A percentile compares a stretch with the other conserved stretches of the same genome.
phyloP scores from a whole-genome alignment of 2,888 invertebrate species.

The Megamerina dolium region DNA sequence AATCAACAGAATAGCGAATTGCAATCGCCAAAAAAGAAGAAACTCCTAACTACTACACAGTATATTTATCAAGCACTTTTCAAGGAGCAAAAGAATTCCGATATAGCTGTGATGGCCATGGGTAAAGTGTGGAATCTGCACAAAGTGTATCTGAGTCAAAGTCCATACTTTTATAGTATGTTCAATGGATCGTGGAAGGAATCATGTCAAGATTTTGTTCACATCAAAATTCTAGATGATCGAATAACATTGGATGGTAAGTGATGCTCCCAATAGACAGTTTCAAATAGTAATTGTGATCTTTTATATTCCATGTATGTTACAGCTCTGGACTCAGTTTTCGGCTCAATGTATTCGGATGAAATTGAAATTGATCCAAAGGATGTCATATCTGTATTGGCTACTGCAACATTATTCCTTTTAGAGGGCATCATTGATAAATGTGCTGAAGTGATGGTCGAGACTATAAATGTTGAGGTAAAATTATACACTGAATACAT shows the following conservation, averaged over 20 bases:
- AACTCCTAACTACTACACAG: slow-evolving; percentile 64
- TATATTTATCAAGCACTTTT: slow-evolving; percentile 74
- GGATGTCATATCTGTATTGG: slow-evolving; percentile 61
- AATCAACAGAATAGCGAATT: slow-evolving; percentile 51
- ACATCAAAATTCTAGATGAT: slow-evolving; percentile 65
- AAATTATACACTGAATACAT: not conserved
- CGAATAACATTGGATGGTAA: slow-evolving; percentile 63
- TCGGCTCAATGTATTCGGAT: slow-evolving; percentile 71
- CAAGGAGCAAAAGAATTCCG: slow-evolving; percentile 68
- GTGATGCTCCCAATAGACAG: too few species aligned
- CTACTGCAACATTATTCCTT: slow-evolving; percentile 69
- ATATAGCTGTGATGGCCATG: slow-evolving; percentile 65
- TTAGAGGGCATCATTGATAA: slow-evolving; percentile 67
- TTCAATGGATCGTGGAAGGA: slow-evolving; percentile 75
- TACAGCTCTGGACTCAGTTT: slow-evolving; percentile 61
- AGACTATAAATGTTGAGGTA: slow-evolving; percentile 63
- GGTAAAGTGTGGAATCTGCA: slow-evolving; percentile 69
- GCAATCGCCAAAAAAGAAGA: slow-evolving; percentile 59
- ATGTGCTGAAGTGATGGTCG: slow-evolving; percentile 67
- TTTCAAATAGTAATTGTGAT: not conserved
- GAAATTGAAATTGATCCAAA: slow-evolving; percentile 65
- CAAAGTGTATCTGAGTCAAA: slow-evolving; percentile 73
- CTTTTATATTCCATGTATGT: not conserved
- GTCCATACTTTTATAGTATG: slow-evolving; percentile 75
- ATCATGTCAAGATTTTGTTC: slow-evolving; percentile 59